Conservation (phyloP, 2,797 vertebrate species). For the Orestias chungarensis region DNA sequence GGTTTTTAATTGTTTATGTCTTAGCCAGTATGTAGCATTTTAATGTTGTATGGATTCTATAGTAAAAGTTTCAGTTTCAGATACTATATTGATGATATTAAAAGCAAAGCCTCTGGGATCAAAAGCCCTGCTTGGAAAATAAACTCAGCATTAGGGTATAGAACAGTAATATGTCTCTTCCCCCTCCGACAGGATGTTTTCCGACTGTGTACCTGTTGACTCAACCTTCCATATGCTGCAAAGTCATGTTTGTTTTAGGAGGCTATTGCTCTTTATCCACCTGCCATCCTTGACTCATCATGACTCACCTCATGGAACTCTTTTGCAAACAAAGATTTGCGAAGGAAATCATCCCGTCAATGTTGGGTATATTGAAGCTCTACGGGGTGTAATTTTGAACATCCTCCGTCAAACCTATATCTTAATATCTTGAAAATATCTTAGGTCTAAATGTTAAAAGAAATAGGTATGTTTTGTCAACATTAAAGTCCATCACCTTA, state of each 20-base stretch:
- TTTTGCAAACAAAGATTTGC: conserved; percentile 5
- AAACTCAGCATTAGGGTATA: neutral
- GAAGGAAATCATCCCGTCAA: neutral
- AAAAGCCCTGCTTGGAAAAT: neutral
- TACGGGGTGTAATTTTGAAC: neutral
- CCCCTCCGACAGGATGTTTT: conserved; percentile 19
- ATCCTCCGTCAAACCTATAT: neutral
- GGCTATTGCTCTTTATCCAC: conserved; percentile 5
- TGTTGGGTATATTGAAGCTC: neutral
- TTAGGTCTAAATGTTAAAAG: too few relatives aligned
- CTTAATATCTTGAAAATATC: too few relatives aligned
- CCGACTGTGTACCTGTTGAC: conserved; percentile 22
- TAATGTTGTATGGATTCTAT: conserved; percentile 14
- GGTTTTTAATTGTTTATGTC: conserved; percentile 56
- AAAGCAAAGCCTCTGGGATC: neutral
- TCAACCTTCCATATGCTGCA: conserved; percentile 22
- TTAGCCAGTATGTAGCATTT: conserved; percentile 43
- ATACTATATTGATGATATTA: neutral
- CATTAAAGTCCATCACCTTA: too few relatives aligned
- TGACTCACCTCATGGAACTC: neutral
- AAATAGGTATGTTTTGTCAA: too few relatives aligned
- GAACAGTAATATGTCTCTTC: neutral
- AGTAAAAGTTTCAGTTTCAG: neutral
- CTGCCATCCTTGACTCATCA: conserved; percentile 11
- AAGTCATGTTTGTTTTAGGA: conserved; percentile 16